phyloP scores from a whole-genome alignment of 1,140 invertebrate genomes.

The Uloborus diversus region DNA sequence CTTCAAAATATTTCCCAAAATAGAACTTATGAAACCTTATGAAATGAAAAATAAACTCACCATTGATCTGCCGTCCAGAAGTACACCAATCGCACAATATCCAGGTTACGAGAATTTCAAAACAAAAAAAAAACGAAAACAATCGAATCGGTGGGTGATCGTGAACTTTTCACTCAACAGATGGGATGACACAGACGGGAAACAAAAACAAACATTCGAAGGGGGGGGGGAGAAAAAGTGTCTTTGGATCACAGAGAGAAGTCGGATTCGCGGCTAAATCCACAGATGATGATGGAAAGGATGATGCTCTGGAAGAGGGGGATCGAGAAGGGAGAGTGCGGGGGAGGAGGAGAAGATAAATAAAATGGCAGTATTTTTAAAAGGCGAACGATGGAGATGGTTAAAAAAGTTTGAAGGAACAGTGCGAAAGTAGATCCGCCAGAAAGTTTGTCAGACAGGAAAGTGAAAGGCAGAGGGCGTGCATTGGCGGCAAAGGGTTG shows the following conservation, averaged over 20 bases:
- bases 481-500: constrained; percentile 45
- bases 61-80: too few relatives aligned
- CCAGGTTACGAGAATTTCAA: too few relatives aligned
- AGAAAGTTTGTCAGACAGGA: constrained; percentile 43
- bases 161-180: constrained; percentile 3
- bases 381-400: not conserved
- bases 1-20: too few relatives aligned
- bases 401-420: constrained; percentile 19
- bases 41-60: too few relatives aligned
- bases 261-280: not conserved
- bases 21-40: too few relatives aligned
- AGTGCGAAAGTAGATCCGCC: constrained; percentile 30
- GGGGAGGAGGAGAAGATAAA: not conserved
- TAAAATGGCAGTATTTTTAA: not conserved
- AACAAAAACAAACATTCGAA: too few relatives aligned
- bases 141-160: too few relatives aligned
- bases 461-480: constrained; percentile 30
- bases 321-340: not conserved
- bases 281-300: not conserved
- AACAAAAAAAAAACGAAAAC: too few relatives aligned
- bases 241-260: too few relatives aligned
- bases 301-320: too few relatives aligned
- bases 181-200: not conserved
- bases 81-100: too few relatives aligned
- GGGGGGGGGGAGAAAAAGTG: too few relatives aligned